These are phyloP conservation scores for Ctenopoma multispine DNA, from an alignment of 2,797 vertebrate genomes.

Conservation along the genomic window DNA sequence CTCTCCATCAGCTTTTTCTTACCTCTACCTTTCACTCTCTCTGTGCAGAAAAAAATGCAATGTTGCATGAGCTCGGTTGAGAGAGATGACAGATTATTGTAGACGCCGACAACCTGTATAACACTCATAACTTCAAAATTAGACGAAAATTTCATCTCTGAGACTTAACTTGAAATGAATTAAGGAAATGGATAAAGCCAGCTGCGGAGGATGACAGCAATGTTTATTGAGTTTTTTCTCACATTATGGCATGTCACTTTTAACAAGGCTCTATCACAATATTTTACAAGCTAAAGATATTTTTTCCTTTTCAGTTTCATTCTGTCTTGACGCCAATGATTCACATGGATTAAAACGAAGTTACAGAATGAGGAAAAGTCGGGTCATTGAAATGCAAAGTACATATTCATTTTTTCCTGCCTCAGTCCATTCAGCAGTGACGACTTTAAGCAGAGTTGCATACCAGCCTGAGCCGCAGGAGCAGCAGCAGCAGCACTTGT, in stretches of 20 bases:
- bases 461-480: conserved; percentile 52
- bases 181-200: conserved; percentile 35
- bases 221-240: conserved; percentile 53
- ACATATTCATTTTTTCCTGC: conserved; percentile 24
- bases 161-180: conserved; percentile 52
- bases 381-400: conserved; percentile 64
- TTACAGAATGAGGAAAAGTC: conserved; percentile 20
- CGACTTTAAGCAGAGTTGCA: conserved; percentile 55
- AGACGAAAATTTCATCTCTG: conserved; percentile 61
- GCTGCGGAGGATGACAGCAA: conserved; percentile 45
- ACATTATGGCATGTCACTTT: conserved; percentile 57
- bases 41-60: conserved; percentile 32
- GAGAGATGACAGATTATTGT: conserved; percentile 67
- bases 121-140: conserved; percentile 67
- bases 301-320: conserved; percentile 41
- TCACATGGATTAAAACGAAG: conserved; percentile 48
- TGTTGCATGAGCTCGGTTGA: conserved; percentile 36
- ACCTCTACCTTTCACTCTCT: conserved; percentile 3
- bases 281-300: conserved; percentile 47
- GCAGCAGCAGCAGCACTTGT: conserved; percentile 52
- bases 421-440: conserved; percentile 44
- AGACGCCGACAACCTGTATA: conserved; percentile 67
- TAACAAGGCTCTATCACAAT: conserved; percentile 52
- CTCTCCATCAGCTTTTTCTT: conserved; percentile 50
- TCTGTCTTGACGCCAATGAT: conserved; percentile 26